phyloP scores from a whole-genome alignment of 2,888 invertebrate genomes.

The Euproctis similis region DNA sequence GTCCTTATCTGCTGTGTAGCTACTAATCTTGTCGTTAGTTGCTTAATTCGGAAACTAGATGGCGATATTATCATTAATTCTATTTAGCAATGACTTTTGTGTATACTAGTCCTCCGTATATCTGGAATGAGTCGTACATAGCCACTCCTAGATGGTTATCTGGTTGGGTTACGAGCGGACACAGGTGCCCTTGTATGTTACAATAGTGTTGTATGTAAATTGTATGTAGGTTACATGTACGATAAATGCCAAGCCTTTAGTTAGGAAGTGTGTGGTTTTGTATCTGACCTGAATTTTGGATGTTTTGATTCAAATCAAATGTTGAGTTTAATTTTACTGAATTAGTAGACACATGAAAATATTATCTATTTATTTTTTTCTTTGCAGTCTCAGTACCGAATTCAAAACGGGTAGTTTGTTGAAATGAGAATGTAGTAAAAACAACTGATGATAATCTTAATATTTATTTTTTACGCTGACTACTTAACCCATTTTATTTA shows the following conservation, averaged over 20 bases:
- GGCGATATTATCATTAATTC: no score
- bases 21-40: no score
- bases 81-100: conserved; percentile 1
- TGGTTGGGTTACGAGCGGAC: conserved; percentile 21
- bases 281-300: not conserved
- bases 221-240: conserved; percentile 11
- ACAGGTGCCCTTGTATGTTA: conserved; percentile 19
- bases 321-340: not conserved
- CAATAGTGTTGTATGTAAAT: conserved; percentile 1
- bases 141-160: conserved; percentile 36
- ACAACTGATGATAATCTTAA: no score
- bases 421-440: no score
- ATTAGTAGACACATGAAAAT: no score
- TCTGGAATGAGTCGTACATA: conserved; percentile 22
- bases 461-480: no score
- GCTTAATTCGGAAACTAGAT: no score
- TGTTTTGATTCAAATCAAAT: not conserved
- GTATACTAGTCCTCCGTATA: conserved; percentile 15
- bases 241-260: conserved; percentile 6
- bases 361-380: no score
- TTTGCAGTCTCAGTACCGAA: no score
- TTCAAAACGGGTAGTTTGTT: no score
- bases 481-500: no score
- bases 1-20: no score
- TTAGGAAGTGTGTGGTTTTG: not conserved